Evolutionary conservation across 2,113 vertebrate species (phyloP).

Genomic region (Cinclus cinclus): DNA sequence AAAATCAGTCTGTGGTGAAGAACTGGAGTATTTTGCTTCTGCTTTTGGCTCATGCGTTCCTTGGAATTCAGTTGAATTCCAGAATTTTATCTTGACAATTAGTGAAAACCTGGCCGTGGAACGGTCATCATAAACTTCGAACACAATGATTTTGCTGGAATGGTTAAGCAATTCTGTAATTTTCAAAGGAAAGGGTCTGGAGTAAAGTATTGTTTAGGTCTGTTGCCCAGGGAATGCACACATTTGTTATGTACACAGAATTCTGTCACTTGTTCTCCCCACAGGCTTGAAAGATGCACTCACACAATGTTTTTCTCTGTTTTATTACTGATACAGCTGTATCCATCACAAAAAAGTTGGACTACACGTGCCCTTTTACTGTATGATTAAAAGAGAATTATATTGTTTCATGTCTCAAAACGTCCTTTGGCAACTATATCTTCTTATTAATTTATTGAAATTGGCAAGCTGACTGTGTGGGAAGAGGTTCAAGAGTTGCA

Average conservation of each 20-base stretch:
- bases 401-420: neutral
- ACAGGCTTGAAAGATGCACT: neutral
- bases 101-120: neutral
- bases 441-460: conserved; percentile 4
- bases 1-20: neutral
- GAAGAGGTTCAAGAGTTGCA: conserved; percentile 18
- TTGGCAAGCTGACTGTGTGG: neutral
- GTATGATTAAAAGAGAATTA: neutral
- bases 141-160: neutral
- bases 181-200: neutral
- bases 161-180: neutral
- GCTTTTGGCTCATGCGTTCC: neutral
- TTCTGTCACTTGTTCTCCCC: neutral
- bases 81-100: neutral
- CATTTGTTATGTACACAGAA: neutral
- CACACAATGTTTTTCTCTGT: neutral
- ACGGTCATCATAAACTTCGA: accelerated
- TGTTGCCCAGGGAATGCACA: neutral
- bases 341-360: neutral
- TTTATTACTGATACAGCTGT: neutral
- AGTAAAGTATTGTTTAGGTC: neutral
- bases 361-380: neutral
- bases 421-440: neutral
- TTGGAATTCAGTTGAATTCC: neutral
- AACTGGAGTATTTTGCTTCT: neutral